These are phyloP conservation scores for Lepidonotus clava DNA, from an alignment of 2,888 invertebrate genomes.

Conservation along the genomic window DNA sequence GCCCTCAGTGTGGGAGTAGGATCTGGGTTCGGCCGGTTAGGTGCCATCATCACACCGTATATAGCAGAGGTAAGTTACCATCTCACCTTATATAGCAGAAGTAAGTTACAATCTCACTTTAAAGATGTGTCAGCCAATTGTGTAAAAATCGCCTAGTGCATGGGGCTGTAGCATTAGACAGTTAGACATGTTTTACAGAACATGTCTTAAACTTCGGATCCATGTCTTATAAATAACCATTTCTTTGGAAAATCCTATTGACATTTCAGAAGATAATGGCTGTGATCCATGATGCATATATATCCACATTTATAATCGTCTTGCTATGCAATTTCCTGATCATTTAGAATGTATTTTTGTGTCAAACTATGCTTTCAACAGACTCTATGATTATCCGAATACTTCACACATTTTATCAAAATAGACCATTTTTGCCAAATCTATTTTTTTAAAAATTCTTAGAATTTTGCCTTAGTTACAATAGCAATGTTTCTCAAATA, in stretches of 20 bases:
- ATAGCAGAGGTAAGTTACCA: constrained; percentile 39
- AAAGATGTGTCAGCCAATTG: too few species aligned
- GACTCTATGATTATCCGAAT: not conserved
- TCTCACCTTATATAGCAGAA: too few species aligned
- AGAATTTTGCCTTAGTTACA: not conserved
- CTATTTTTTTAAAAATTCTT: not conserved
- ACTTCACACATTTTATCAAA: not conserved
- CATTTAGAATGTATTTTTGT: too few species aligned
- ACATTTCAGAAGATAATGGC: too few species aligned
- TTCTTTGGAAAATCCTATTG: too few species aligned
- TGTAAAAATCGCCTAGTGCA: too few species aligned
- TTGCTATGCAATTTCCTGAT: too few species aligned
- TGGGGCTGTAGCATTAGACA: not conserved
- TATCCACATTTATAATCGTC: too few species aligned
- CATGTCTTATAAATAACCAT: too few species aligned
- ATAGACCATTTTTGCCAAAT: not conserved
- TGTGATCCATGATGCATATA: too few species aligned
- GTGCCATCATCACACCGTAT: constrained; percentile 46
- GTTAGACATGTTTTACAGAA: not conserved
- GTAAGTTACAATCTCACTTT: too few species aligned
- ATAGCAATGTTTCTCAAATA: not conserved
- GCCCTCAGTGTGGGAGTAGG: constrained; percentile 42
- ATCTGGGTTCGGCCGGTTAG: not conserved
- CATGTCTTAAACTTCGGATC: too few species aligned
- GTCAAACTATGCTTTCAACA: not conserved